A percentile compares a stretch with the other conserved stretches of the same genome.
Evolutionary conservation across 2,888 invertebrate species (phyloP).

Genomic region (Charanyca ferruginea): DNA sequence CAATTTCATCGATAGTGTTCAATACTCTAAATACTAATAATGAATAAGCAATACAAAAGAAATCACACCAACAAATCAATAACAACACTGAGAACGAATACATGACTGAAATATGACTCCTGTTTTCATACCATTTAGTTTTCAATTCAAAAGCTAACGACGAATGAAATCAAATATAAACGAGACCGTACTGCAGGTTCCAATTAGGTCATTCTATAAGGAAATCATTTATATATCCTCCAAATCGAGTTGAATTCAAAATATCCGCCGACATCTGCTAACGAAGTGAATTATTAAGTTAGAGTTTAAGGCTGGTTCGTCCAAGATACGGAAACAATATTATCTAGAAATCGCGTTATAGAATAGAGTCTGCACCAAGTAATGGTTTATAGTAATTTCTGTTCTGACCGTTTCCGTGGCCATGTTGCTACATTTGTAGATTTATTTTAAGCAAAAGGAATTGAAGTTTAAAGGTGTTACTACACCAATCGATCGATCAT

Average conservation of each 20-base stretch:
- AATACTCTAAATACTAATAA: neutral
- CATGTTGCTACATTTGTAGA: too few relatives aligned
- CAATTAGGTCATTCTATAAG: slow-evolving; percentile 37
- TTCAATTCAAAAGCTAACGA: slow-evolving; percentile 31
- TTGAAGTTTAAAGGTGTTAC: too few relatives aligned
- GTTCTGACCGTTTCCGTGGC: neutral
- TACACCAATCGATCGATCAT: too few relatives aligned
- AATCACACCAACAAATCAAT: slow-evolving; percentile 5
- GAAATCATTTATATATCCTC: slow-evolving; percentile 14
- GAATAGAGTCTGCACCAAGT: too few relatives aligned
- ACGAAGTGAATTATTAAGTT: slow-evolving; percentile 19
- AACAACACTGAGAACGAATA: neutral
- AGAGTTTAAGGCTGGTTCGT: neutral
- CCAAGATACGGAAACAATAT: neutral
- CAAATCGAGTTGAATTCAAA: slow-evolving; percentile 26
- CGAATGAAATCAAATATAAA: slow-evolving; percentile 31
- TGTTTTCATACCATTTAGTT: slow-evolving; percentile 38
- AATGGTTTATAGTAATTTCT: neutral
- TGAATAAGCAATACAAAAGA: neutral
- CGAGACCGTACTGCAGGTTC: slow-evolving; percentile 9
- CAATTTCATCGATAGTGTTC: too few relatives aligned
- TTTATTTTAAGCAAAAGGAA: too few relatives aligned
- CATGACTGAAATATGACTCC: slow-evolving; percentile 13
- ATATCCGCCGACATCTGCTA: slow-evolving; percentile 4
- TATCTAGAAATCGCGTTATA: slow-evolving; percentile 4